Conservation (phyloP, 2,113 vertebrate genomes). For the Glaucidium brasilianum region DNA sequence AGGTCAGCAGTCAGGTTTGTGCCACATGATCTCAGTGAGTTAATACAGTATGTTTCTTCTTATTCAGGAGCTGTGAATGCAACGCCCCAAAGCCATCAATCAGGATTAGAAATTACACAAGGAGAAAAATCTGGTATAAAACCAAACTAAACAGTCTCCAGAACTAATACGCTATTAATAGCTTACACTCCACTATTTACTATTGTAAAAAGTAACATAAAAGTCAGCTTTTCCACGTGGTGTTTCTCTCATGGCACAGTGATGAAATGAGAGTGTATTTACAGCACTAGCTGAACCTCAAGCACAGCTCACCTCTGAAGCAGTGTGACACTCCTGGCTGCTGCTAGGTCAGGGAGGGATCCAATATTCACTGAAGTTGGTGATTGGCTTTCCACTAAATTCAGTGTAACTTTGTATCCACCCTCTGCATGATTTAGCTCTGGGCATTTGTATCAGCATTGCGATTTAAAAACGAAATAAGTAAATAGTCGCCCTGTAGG, state of each 20-base stretch:
- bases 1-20: neutral
- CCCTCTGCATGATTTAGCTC: neutral
- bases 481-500: neutral
- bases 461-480: neutral
- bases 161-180: slow-evolving; percentile 48
- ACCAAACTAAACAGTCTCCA: slow-evolving; percentile 49
- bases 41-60: neutral
- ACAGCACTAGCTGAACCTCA: neutral
- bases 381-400: neutral
- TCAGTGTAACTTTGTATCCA: neutral
- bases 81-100: slow-evolving; percentile 5
- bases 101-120: slow-evolving; percentile 52
- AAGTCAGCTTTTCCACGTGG: slow-evolving; percentile 27
- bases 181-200: slow-evolving; percentile 26
- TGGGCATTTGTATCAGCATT: neutral
- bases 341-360: neutral
- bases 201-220: slow-evolving; percentile 26
- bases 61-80: slow-evolving; percentile 25
- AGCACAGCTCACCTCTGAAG: neutral
- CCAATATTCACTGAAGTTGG: neutral
- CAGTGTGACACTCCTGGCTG: neutral
- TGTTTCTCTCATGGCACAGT: slow-evolving; percentile 8
- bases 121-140: slow-evolving; percentile 33
- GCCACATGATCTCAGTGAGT: neutral
- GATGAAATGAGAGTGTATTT: slow-evolving; percentile 34